Conservation (phyloP, 2,797 vertebrate species). For the Syngnathus rostellatus region DNA sequence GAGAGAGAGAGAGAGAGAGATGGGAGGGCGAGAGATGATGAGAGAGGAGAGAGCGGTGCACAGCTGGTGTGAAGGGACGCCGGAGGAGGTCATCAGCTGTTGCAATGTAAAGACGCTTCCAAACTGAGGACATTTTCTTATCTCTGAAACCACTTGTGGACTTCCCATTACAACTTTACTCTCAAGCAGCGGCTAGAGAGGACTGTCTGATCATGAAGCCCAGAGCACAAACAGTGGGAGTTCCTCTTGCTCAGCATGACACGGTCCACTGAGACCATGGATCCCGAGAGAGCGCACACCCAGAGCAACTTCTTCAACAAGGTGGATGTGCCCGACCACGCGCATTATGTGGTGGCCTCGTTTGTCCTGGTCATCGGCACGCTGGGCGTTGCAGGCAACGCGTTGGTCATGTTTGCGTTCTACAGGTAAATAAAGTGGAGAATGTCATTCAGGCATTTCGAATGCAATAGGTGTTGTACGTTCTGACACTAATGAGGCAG, state of each 20-base stretch:
- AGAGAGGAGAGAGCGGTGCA: slow-evolving; percentile 29
- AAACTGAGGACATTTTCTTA: neutral
- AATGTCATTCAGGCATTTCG: neutral
- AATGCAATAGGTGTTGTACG: neutral
- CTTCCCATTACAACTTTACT: neutral
- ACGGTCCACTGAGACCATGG: slow-evolving; percentile 62
- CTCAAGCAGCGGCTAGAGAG: neutral
- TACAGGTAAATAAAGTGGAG: slow-evolving; percentile 54
- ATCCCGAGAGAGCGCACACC: slow-evolving; percentile 44
- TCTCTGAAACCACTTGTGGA: neutral
- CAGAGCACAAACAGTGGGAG: neutral
- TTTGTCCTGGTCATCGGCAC: slow-evolving; percentile 63
- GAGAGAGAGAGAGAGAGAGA: slow-evolving; percentile 14
- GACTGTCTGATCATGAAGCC: neutral
- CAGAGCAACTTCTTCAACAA: slow-evolving; percentile 55
- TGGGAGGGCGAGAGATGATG: slow-evolving; percentile 39
- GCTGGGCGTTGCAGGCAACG: slow-evolving; percentile 64
- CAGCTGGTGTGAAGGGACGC: slow-evolving; percentile 44
- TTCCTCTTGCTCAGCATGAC: slow-evolving; percentile 32
- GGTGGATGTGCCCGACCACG: slow-evolving; percentile 66
- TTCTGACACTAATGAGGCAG: neutral
- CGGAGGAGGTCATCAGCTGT: neutral
- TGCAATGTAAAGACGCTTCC: slow-evolving; percentile 9
- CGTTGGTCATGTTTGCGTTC: slow-evolving; percentile 69
- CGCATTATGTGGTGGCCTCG: slow-evolving; percentile 63